Evolutionary conservation across 2,888 invertebrate species (phyloP).

Genomic region (Elaeidobius kamerunicus): DNA sequence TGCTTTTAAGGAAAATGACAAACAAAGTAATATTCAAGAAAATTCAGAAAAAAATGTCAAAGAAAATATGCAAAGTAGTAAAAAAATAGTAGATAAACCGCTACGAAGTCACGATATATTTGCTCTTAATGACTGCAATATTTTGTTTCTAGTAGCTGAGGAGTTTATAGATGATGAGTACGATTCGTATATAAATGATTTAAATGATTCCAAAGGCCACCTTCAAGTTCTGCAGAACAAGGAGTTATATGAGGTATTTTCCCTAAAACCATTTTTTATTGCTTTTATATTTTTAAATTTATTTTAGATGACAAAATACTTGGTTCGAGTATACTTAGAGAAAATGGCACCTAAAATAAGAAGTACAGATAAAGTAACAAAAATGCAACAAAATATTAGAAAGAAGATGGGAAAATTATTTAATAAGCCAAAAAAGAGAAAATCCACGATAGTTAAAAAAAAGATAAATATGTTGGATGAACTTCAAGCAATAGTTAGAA

Average conservation of each 20-base stretch:
- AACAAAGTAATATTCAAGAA: not conserved
- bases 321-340: not conserved
- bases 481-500: constrained; percentile 5
- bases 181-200: constrained; percentile 8
- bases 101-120: not conserved
- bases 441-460: too few relatives aligned
- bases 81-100: too few relatives aligned
- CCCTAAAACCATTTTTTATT: not conserved
- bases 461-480: constrained; percentile 6
- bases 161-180: constrained; percentile 21
- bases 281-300: not conserved
- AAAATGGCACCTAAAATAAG: not conserved
- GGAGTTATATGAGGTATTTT: constrained; percentile 8
- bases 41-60: not conserved
- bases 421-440: not conserved
- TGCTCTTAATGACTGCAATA: constrained; percentile 3
- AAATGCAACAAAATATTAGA: not conserved
- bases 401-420: not conserved
- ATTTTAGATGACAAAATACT: constrained; percentile 10
- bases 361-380: not conserved
- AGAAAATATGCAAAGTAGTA: too few relatives aligned
- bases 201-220: not conserved
- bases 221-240: not conserved
- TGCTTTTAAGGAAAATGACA: not conserved
- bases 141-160: constrained; percentile 6